Conservation (phyloP, 2,888 invertebrate genomes). For the Brachycybe producta region DNA sequence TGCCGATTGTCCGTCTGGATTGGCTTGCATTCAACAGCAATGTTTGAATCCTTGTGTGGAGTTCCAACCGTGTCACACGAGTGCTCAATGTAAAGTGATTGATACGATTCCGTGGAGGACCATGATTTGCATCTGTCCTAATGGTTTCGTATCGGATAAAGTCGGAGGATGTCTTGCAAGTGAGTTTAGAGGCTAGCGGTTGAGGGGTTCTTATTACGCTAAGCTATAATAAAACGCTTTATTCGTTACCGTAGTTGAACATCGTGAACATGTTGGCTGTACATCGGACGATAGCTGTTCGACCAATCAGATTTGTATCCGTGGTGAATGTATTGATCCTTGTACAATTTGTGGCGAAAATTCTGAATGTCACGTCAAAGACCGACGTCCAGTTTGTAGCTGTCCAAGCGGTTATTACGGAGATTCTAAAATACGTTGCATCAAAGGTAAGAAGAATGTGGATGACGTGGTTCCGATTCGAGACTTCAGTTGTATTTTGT, state of each 20-base stretch:
- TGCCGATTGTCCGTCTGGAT: constrained; percentile 46
- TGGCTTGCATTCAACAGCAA: constrained; percentile 65
- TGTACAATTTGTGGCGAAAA: constrained; percentile 69
- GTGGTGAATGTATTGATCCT: constrained; percentile 66
- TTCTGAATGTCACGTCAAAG: constrained; percentile 65
- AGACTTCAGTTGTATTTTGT: neutral
- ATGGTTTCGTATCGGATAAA: constrained; percentile 71
- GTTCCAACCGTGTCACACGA: constrained; percentile 33
- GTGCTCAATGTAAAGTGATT: constrained; percentile 66
- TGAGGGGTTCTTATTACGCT: too few species aligned
- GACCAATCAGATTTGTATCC: constrained; percentile 62
- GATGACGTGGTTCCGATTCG: neutral
- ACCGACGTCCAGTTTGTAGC: constrained; percentile 69
- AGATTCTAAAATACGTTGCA: constrained; percentile 27
- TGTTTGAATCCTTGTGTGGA: constrained; percentile 65
- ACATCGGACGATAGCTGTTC: constrained; percentile 70
- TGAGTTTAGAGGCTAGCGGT: constrained; percentile 9
- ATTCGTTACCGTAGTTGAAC: constrained; percentile 47
- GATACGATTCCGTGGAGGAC: constrained; percentile 75
- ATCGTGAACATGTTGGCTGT: constrained; percentile 51
- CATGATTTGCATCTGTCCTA: constrained; percentile 72
- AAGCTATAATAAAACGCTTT: too few species aligned
- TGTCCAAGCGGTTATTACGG: constrained; percentile 38
- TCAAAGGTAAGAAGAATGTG: constrained; percentile 22
- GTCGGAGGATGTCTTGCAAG: constrained; percentile 35